A percentile compares a stretch with the other conserved stretches of the same genome.
Evolutionary conservation across 1,140 invertebrate species (phyloP).

Genomic region (Copidosoma floridanum): DNA sequence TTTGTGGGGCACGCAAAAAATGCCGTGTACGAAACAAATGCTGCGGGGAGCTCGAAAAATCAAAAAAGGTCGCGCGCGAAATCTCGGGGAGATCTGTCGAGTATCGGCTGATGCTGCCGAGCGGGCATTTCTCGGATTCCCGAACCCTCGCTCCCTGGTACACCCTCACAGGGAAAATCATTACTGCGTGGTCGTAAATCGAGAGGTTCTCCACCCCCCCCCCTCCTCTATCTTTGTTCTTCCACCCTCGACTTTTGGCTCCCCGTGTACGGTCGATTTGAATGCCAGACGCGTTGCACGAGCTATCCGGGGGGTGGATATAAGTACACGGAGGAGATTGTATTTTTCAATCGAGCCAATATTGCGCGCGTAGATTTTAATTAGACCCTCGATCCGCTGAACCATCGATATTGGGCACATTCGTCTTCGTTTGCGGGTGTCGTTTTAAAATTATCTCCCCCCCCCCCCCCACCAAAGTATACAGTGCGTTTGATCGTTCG

Average conservation of each 20-base stretch:
- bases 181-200: constrained; percentile 23
- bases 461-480: too few species aligned
- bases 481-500: too few species aligned
- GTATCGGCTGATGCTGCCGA: constrained; percentile 2
- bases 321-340: constrained; percentile 1
- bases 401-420: too few species aligned
- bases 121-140: constrained; percentile 25
- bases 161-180: constrained; percentile 18
- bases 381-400: too few species aligned
- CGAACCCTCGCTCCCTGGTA: constrained; percentile 4
- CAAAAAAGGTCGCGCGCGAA: constrained; percentile 12
- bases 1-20: constrained; percentile 18
- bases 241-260: constrained; percentile 13
- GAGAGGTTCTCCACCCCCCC: too few species aligned
- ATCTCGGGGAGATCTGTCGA: constrained; percentile 18
- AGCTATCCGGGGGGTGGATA: background rate
- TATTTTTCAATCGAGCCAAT: constrained; percentile 3
- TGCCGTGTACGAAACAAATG: background rate
- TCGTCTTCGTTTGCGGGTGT: too few species aligned
- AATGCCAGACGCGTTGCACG: constrained; percentile 11
- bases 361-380: too few species aligned
- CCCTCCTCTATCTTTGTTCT: constrained; percentile 4
- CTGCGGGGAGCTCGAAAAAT: background rate
- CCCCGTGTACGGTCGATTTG: constrained; percentile 9
- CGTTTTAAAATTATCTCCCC: too few species aligned